Percentiles rank a stretch among this genome's conserved stretches.
Evolutionary conservation across 1,140 invertebrate species (phyloP).

Genomic region (Drosophila insularis): DNA sequence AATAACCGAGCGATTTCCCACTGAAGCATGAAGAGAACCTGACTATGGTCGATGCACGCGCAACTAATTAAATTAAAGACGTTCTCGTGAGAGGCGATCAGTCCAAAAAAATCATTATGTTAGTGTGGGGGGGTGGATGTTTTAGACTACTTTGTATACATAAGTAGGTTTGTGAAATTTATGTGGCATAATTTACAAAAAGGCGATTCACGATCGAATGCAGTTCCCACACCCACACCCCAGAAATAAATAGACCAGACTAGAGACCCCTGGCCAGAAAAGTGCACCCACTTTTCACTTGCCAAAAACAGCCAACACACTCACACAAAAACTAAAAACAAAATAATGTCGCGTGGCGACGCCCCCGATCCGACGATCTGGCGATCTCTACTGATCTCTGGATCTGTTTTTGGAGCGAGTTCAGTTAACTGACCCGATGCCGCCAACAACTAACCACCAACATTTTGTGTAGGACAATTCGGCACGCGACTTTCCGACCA

Average conservation of each 20-base stretch:
- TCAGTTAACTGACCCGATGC: slow-evolving; percentile 64
- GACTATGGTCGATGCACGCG: slow-evolving; percentile 61
- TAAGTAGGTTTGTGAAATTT: slow-evolving; percentile 47
- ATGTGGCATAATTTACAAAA: slow-evolving; percentile 64
- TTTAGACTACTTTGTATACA: slow-evolving; percentile 49
- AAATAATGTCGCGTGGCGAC: slow-evolving; percentile 48
- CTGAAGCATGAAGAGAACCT: slow-evolving; percentile 62
- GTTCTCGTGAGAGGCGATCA: slow-evolving; percentile 36
- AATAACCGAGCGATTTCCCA: slow-evolving; percentile 62
- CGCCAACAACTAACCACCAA: slow-evolving; percentile 14
- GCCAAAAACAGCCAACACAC: slow-evolving; percentile 41
- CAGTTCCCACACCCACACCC: slow-evolving; percentile 67
- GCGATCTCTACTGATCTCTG: slow-evolving; percentile 1
- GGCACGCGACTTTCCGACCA: slow-evolving; percentile 61
- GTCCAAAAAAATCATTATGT: slow-evolving; percentile 37
- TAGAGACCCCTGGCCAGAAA: slow-evolving; percentile 34
- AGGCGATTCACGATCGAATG: slow-evolving; percentile 24
- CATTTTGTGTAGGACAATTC: slow-evolving; percentile 65
- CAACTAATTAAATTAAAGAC: slow-evolving; percentile 77
- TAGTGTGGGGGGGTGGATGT: slow-evolving; percentile 20
- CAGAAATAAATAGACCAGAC: slow-evolving; percentile 29
- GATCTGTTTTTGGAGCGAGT: slow-evolving; percentile 70
- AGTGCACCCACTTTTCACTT: slow-evolving; percentile 49
- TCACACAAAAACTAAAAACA: slow-evolving; percentile 18
- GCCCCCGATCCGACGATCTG: slow-evolving; percentile 50